Evolutionary conservation across 2,113 vertebrate species (phyloP).

Genomic region (Lethenteron reissneri): DNA sequence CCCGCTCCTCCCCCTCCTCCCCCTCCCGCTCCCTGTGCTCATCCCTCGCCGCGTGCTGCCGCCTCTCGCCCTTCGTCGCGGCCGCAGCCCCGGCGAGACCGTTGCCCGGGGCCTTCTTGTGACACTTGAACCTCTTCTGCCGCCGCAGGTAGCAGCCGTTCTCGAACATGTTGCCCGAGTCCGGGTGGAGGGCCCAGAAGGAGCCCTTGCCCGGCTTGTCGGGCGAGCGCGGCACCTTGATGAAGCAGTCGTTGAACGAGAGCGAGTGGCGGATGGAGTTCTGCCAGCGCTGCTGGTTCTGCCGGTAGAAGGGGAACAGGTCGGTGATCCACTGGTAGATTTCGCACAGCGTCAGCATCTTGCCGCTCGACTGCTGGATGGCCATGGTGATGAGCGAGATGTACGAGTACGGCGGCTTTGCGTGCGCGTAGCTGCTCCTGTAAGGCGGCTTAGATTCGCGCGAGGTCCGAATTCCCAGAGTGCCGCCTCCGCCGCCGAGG

Average conservation of each 20-base stretch:
- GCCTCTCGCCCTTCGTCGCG: neutral
- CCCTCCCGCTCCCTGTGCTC: neutral
- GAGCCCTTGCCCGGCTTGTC: constrained; percentile 10
- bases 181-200: too few relatives aligned
- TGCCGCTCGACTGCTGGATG: constrained; percentile 15
- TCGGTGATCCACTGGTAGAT: too few relatives aligned
- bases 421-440: constrained; percentile 15
- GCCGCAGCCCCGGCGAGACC: neutral
- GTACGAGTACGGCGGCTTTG: constrained; percentile 15
- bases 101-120: constrained; percentile 2
- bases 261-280: too few relatives aligned
- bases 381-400: constrained; percentile 18
- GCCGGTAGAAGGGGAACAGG: too few relatives aligned
- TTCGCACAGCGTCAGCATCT: neutral
- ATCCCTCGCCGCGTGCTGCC: neutral
- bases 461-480: neutral
- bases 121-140: neutral
- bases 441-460: constrained; percentile 7
- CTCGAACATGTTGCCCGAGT: too few relatives aligned
- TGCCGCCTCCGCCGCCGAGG: too few relatives aligned
- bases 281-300: too few relatives aligned
- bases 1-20: neutral
- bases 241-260: neutral
- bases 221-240: constrained; percentile 16
- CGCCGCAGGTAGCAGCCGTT: too few relatives aligned